Conservation (phyloP, 2,888 invertebrate genomes). For the Deroplatys truncata region DNA sequence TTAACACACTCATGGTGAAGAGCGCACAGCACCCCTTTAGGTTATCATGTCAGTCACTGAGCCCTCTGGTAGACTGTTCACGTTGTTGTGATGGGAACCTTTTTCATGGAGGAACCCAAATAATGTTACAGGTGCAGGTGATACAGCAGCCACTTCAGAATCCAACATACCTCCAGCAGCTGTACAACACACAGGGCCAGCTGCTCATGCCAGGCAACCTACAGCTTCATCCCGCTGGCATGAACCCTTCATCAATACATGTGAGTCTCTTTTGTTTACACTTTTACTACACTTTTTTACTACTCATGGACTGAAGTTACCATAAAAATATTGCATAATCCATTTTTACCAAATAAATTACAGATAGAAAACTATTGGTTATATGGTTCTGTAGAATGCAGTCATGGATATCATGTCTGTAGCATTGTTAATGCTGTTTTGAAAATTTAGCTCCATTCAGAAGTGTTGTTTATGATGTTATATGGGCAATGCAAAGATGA, state of each 20-base stretch:
- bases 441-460: too few relatives aligned
- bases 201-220: constrained; percentile 78
- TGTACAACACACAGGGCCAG: constrained; percentile 72
- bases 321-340: too few relatives aligned
- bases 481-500: too few relatives aligned
- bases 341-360: too few relatives aligned
- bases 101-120: neutral
- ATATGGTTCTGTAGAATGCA: too few relatives aligned
- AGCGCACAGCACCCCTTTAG: neutral
- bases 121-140: constrained; percentile 61
- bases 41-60: neutral
- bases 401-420: too few relatives aligned
- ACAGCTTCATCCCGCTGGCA: constrained; percentile 65
- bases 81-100: neutral
- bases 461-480: too few relatives aligned
- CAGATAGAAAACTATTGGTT: too few relatives aligned
- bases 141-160: constrained; percentile 78
- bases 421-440: too few relatives aligned
- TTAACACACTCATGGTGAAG: neutral
- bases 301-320: too few relatives aligned
- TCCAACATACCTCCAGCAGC: constrained; percentile 69
- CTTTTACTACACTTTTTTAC: neutral
- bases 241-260: constrained; percentile 75
- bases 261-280: constrained; percentile 41
- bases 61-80: neutral